Evolutionary conservation across 2,113 vertebrate genomes (phyloP).

Genomic region (Manacus vitellinus): DNA sequence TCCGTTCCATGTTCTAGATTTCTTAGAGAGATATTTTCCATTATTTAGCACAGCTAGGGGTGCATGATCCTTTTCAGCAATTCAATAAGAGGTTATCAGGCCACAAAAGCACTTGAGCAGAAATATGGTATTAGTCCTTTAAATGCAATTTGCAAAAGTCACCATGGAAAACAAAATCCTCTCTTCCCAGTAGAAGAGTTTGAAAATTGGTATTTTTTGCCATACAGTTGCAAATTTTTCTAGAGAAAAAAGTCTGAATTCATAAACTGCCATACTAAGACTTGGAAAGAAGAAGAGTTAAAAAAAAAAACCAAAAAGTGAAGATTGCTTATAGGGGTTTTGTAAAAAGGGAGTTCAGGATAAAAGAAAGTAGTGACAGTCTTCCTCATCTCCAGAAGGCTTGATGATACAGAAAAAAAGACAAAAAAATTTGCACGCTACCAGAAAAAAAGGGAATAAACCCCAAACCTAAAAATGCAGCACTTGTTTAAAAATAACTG

Average conservation of each 20-base stretch:
- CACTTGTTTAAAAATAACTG: neutral
- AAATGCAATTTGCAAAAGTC: neutral
- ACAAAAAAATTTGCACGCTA: neutral
- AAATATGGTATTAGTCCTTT: neutral
- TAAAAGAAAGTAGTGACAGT: neutral
- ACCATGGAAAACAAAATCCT: neutral
- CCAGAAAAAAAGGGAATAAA: neutral
- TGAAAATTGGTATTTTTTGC: neutral
- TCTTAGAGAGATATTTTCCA: conserved; percentile 19
- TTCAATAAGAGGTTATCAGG: neutral
- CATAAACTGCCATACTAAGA: neutral
- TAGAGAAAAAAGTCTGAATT: neutral
- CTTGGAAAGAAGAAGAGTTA: neutral
- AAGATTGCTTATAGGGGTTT: neutral
- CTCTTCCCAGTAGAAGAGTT: neutral
- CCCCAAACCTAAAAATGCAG: neutral
- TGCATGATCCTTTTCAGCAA: neutral
- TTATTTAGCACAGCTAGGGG: neutral
- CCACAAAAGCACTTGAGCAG: neutral
- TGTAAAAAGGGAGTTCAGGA: neutral
- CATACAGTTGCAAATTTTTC: neutral
- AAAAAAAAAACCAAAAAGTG: neutral
- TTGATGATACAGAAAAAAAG: neutral
- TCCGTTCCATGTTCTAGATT: conserved; percentile 17
- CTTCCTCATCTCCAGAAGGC: neutral